Percentiles rank a stretch among this genome's conserved stretches.
phyloP scores from a whole-genome alignment of 2,888 invertebrate species.

The Entomobrya multifasciata region DNA sequence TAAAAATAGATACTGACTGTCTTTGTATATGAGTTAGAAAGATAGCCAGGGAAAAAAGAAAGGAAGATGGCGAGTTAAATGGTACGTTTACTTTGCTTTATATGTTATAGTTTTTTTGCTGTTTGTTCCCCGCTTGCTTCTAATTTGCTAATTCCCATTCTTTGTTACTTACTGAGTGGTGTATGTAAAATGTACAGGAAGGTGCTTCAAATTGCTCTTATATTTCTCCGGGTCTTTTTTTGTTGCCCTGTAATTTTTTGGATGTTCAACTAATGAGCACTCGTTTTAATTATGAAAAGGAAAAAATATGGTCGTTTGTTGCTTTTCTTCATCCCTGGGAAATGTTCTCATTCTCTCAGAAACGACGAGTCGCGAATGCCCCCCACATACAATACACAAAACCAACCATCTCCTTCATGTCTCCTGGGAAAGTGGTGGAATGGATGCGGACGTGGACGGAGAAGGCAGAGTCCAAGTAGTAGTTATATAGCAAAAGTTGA shows the following conservation, averaged over 20 bases:
- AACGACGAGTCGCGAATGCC: neutral
- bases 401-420: neutral
- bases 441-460: neutral
- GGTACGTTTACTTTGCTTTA: neutral
- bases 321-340: neutral
- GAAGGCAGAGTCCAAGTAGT: neutral
- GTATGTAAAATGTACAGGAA: neutral
- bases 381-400: neutral
- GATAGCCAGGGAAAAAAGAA: neutral
- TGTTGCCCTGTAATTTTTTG: conserved; percentile 23
- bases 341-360: neutral
- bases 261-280: conserved; percentile 67
- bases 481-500: conserved; percentile 57
- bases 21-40: neutral
- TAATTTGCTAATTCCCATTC: conserved; percentile 71
- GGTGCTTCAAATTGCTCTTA: conserved; percentile 62
- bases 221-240: neutral
- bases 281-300: conserved; percentile 72
- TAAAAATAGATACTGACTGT: conserved; percentile 8
- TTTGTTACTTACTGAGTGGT: conserved; percentile 3
- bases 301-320: conserved; percentile 44
- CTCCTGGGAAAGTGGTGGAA: neutral
- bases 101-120: neutral
- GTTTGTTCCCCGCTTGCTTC: conserved; percentile 21
- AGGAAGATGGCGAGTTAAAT: too few relatives aligned